Conservation (phyloP, 2,113 vertebrate genomes). For the Dasypus novemcinctus region DNA sequence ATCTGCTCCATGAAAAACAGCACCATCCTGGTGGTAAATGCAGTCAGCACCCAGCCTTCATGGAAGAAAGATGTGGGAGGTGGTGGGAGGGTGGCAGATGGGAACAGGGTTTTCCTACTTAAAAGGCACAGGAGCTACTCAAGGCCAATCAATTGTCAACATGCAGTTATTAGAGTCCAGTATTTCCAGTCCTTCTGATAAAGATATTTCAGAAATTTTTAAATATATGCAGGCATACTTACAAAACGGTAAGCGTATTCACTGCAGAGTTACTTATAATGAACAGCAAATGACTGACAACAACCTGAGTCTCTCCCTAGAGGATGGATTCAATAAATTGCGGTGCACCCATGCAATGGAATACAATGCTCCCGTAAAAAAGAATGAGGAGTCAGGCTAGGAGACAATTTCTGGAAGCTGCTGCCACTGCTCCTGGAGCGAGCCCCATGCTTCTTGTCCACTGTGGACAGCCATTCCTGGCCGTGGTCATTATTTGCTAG, state of each 20-base stretch:
- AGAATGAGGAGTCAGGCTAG: not conserved
- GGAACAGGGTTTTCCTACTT: not conserved
- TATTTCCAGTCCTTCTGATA: not conserved
- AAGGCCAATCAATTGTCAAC: not conserved
- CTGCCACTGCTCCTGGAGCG: not conserved
- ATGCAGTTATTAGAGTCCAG: not conserved
- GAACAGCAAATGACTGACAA: not conserved
- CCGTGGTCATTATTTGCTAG: not conserved
- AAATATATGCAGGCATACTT: not conserved
- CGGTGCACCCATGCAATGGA: not conserved
- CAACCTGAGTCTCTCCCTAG: not conserved
- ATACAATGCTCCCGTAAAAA: not conserved
- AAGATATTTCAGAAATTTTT: not conserved
- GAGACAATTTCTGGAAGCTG: not conserved
- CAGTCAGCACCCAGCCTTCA: not conserved
- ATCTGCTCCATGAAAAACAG: not conserved
- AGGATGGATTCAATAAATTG: not conserved
- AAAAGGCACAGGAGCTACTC: not conserved
- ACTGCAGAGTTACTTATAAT: not conserved
- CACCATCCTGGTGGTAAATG: accelerated
- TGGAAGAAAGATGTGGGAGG: not conserved
- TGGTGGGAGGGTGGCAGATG: accelerated
- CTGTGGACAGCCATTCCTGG: not conserved
- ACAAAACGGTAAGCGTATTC: not conserved
- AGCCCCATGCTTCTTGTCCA: not conserved